phyloP scores from a whole-genome alignment of 1,140 invertebrate species.

The Aphaenogaster floridana region DNA sequence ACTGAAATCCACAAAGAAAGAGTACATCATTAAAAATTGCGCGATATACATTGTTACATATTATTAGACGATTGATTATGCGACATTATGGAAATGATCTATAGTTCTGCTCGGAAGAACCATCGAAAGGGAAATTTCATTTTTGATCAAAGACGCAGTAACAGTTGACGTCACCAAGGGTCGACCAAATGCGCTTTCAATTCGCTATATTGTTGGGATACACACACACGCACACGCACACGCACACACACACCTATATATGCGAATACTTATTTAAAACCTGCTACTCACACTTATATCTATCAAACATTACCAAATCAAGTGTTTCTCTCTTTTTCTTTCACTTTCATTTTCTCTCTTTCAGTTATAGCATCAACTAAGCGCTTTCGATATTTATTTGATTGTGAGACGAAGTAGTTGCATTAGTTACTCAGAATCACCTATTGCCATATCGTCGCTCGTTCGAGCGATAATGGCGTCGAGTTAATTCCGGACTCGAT shows the following conservation, averaged over 20 bases:
- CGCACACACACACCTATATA: background rate
- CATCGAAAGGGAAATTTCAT: conserved; percentile 10
- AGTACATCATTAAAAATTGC: conserved; percentile 49
- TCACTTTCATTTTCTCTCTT: background rate
- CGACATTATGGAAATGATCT: background rate
- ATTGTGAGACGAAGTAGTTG: background rate
- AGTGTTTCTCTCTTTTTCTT: background rate
- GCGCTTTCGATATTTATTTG: conserved; percentile 11
- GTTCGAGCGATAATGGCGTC: conserved; percentile 24
- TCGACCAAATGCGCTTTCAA: background rate
- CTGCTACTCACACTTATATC: background rate
- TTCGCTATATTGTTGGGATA: background rate
- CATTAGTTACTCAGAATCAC: background rate
- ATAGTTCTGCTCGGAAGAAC: background rate
- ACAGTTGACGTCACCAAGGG: background rate
- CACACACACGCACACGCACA: background rate
- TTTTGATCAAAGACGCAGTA: conserved; percentile 6
- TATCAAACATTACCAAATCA: background rate
- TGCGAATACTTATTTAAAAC: background rate
- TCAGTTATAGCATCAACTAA: background rate
- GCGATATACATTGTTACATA: background rate
- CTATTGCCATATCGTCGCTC: conserved; percentile 21
- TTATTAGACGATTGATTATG: background rate
- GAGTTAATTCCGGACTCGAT: conserved; percentile 44
- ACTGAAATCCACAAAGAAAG: conserved; percentile 89